A percentile compares a stretch with the other conserved stretches of the same genome.
Conservation (phyloP, 35 echinoderm and acorn worm genomes). For the Apostichopus japonicus region DNA sequence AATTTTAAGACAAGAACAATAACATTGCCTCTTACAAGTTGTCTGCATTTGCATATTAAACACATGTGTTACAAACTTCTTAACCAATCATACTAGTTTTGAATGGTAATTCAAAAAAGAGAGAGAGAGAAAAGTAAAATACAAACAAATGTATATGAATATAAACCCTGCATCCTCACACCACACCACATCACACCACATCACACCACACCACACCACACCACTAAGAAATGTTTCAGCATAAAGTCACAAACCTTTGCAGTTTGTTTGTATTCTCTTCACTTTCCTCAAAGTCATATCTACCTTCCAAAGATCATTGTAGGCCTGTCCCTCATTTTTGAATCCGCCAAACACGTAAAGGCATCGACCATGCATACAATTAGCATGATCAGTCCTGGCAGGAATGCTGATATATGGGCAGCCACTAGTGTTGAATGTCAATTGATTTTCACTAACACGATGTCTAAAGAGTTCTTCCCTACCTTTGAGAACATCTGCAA, state of each 20-base stretch:
- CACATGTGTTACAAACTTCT: too few relatives aligned
- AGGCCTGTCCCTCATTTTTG: constrained; percentile 52
- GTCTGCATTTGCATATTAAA: too few relatives aligned
- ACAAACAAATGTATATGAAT: too few relatives aligned
- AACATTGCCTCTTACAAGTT: too few relatives aligned
- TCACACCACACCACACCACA: too few relatives aligned
- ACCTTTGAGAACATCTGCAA: constrained; percentile 30
- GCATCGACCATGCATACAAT: constrained; percentile 36
- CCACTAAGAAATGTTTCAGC: background rate
- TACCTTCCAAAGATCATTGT: constrained; percentile 46
- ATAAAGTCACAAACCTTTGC: constrained; percentile 19
- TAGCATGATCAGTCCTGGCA: constrained; percentile 48
- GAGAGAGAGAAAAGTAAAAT: too few relatives aligned
- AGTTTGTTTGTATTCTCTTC: constrained; percentile 7
- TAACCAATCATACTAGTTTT: too few relatives aligned
- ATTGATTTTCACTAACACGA: constrained; percentile 17
- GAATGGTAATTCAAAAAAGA: too few relatives aligned
- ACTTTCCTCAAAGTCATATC: constrained; percentile 44
- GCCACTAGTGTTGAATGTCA: constrained; percentile 24
- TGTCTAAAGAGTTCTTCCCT: constrained; percentile 8
- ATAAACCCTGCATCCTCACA: too few relatives aligned
- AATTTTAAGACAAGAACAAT: too few relatives aligned
- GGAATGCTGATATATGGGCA: constrained; percentile 50
- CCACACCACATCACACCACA: too few relatives aligned
- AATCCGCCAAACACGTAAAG: constrained; percentile 43